Evolutionary conservation across 2,113 vertebrate genomes (phyloP).

Genomic region (Coptodon rendalli): DNA sequence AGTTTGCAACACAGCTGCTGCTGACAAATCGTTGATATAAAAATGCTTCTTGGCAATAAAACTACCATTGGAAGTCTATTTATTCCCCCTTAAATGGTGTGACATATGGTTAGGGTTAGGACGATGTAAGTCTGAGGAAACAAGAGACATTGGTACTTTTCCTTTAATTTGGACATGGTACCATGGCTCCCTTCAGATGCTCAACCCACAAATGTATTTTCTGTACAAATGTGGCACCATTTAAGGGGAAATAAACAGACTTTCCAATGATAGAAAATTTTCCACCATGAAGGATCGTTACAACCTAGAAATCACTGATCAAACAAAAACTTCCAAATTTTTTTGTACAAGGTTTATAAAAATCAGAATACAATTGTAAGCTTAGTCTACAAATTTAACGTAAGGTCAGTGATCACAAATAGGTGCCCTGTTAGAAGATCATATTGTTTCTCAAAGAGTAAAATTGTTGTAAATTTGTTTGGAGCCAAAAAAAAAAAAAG

Average conservation of each 20-base stretch:
- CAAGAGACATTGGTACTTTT: not conserved
- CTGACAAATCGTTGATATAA: not conserved
- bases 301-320: not conserved
- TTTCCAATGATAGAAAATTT: not conserved
- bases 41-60: not conserved
- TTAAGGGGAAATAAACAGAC: not conserved
- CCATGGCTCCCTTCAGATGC: not conserved
- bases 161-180: not conserved
- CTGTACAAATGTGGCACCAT: not conserved
- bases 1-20: not conserved
- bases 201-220: not conserved
- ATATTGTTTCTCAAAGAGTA: not conserved
- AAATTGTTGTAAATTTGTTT: not conserved
- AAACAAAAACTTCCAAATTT: not conserved
- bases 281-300: rapidly evolving
- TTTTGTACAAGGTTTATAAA: not conserved
- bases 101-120: not conserved
- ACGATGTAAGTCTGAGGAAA: not conserved
- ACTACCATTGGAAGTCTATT: not conserved
- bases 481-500: not conserved
- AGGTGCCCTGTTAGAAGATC: not conserved
- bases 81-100: not conserved
- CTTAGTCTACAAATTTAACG: not conserved
- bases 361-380: not conserved
- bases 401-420: not conserved